A percentile compares a stretch with the other conserved stretches of the same genome.
phyloP scores from a whole-genome alignment of 2,797 vertebrate genomes.

The Peromyscus aztecus region DNA sequence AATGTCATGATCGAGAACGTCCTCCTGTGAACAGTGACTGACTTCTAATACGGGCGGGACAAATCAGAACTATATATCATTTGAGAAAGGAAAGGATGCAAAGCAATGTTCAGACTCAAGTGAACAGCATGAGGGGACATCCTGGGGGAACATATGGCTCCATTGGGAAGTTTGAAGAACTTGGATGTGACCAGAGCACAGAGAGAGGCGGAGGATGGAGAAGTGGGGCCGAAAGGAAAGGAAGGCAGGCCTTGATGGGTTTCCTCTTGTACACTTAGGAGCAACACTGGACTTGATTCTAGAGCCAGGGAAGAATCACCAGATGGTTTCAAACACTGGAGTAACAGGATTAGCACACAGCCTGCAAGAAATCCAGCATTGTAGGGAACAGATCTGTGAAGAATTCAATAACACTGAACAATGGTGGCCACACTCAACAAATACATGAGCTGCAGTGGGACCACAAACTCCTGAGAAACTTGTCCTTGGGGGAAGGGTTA shows the following conservation, averaged over 20 bases:
- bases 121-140: background rate
- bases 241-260: no score
- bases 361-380: background rate
- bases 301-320: background rate
- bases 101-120: background rate
- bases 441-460: fast-evolving
- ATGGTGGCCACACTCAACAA: fast-evolving
- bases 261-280: background rate
- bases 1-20: background rate
- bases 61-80: background rate
- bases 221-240: no score
- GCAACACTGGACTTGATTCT: background rate
- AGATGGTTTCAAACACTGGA: background rate
- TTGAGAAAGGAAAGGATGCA: fast-evolving
- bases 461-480: background rate
- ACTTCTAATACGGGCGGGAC: background rate
- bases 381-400: background rate
- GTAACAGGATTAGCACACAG: background rate
- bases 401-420: background rate
- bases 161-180: background rate
- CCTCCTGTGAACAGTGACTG: background rate
- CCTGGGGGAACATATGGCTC: background rate
- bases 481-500: background rate
- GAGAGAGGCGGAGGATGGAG: fast-evolving
- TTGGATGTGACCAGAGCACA: background rate